Conservation (phyloP, 2,888 invertebrate species). For the Margaritifera margaritifera region DNA sequence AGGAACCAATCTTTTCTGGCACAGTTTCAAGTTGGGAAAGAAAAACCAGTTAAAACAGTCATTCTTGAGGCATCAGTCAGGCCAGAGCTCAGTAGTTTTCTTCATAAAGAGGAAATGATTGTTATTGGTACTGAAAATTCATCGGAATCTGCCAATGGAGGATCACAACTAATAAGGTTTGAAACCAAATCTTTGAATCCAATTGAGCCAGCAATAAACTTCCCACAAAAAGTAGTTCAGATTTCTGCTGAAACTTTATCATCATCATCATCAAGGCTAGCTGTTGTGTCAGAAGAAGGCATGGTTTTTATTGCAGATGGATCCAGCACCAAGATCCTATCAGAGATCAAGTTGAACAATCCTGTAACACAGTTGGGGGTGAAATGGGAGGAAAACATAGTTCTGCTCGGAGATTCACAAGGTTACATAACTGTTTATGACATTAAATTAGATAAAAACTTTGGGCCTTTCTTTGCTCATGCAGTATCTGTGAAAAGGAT, state of each 20-base stretch:
- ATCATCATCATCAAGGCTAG: slow-evolving; percentile 26
- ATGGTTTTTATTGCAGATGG: slow-evolving; percentile 16
- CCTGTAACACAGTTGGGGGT: slow-evolving; percentile 36
- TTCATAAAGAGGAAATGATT: slow-evolving; percentile 23
- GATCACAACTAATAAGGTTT: no score
- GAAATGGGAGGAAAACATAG: slow-evolving; percentile 40
- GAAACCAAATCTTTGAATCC: no score
- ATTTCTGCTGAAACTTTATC: slow-evolving; percentile 26
- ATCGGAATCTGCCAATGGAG: no score
- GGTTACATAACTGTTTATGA: slow-evolving; percentile 44
- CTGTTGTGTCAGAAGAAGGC: slow-evolving; percentile 24
- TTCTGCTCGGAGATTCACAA: slow-evolving; percentile 38
- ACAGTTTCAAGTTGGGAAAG: slow-evolving; percentile 21
- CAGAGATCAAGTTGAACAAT: slow-evolving; percentile 25
- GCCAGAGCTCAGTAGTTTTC: not conserved
- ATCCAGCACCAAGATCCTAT: not conserved
- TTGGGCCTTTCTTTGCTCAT: slow-evolving; percentile 40
- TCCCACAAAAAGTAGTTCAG: slow-evolving; percentile 20
- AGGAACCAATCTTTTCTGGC: slow-evolving; percentile 26
- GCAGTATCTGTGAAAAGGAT: slow-evolving; percentile 20
- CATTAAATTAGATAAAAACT: slow-evolving; percentile 21
- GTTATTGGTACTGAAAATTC: slow-evolving; percentile 8
- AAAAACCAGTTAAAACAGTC: slow-evolving; percentile 14
- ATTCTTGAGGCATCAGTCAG: slow-evolving; percentile 14
- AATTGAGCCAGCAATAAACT: slow-evolving; percentile 5